phyloP scores from a whole-genome alignment of 2,797 vertebrate species.

The Pristis pectinata region DNA sequence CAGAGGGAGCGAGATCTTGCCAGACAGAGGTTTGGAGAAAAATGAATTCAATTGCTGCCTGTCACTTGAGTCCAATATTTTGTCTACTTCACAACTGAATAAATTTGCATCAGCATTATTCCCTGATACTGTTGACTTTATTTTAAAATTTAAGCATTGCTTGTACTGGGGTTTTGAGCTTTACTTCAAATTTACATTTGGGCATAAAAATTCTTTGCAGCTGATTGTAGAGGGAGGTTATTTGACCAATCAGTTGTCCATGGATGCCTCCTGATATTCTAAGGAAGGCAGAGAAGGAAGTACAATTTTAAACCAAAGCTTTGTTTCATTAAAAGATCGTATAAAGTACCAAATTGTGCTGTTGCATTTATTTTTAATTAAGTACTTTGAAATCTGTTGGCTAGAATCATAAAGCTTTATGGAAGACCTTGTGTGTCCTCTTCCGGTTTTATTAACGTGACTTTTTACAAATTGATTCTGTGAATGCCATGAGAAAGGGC shows the following conservation, averaged over 20 bases:
- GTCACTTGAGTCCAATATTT: neutral
- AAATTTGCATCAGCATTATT: neutral
- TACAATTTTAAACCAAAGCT: neutral
- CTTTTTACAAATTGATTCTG: neutral
- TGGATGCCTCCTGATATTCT: neutral
- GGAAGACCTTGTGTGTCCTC: neutral
- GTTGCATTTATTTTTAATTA: neutral
- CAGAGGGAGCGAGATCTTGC: conserved; percentile 72
- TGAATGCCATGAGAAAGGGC: neutral
- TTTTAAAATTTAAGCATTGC: neutral
- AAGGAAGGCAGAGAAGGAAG: neutral
- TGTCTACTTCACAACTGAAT: neutral
- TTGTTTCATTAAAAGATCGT: neutral
- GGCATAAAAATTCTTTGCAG: neutral
- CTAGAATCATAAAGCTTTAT: neutral
- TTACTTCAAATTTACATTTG: neutral
- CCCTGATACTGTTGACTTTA: neutral
- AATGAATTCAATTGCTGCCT: neutral
- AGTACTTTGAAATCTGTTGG: neutral
- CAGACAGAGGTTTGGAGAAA: conserved; percentile 63
- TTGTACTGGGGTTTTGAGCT: neutral
- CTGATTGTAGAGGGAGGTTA: neutral
- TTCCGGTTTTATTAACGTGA: neutral
- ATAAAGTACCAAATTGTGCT: neutral
- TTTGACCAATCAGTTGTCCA: too few relatives aligned